Base-by-base conservation (phyloP, 2,797 vertebrate species). In the Enteromius paludinosus region DNA sequence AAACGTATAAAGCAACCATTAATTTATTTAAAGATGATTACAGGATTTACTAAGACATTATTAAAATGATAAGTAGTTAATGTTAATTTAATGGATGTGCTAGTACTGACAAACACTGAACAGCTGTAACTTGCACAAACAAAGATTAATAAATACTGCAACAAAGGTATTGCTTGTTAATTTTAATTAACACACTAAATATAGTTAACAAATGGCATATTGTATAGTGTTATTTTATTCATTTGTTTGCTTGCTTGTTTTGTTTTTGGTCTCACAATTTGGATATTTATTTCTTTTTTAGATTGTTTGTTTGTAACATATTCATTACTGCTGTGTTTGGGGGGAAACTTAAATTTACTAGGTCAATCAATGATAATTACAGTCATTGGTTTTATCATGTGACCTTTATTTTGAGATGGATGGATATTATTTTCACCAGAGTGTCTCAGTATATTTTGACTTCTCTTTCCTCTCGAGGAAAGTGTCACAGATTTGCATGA, bases 341-440 rank as follows among this genome's bases (percentile, higher is more conserved):
- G 59, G 25, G 59, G 3, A 17, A 23, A 61, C 59, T 12, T 5
- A 0, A 72, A 49, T 80, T 74, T 79, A 9, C 41, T 43, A 76
- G 64, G 86, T 90, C 28, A 59, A 75, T 59, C 82, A 84, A 11
- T 65, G 54, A 23, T 78, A 38, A 83, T 87, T 33, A 84, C 90
- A 91, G 91, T 93, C 90, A 91, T 92, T 93, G 90, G 90, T 92
- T 90, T 92, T 91, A 89, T 92, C 82, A 89, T 89, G 84, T 89
- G 90, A 91, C 89, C 90, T 90, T 88, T 82, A 83, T 89, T 89
- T 86, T 86, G 76, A 84, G 84, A 52, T 87, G 18, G 23, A 66
- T 75, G 25, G 10, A 68, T 74, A 69, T 83, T 85, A 85, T 84
- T 76, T 86, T 33, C 14, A 62, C 6, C 87, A 68, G 85, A 88